Evolutionary conservation across 2,888 invertebrate genomes (phyloP).

Genomic region (Drosophila melanocephala): DNA sequence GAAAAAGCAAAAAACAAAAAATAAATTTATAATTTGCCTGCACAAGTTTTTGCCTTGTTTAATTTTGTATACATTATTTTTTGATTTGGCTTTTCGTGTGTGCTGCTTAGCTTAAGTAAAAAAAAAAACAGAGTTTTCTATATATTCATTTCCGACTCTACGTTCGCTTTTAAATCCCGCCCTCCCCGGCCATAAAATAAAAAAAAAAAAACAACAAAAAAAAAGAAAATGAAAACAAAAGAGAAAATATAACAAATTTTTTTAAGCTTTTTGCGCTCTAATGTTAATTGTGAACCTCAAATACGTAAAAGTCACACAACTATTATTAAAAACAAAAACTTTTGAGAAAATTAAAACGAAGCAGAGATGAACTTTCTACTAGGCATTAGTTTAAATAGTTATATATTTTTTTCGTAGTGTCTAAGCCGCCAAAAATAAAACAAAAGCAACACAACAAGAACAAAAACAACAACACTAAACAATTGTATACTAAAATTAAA

Average conservation of each 20-base stretch:
- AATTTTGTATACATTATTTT: conserved; percentile 7
- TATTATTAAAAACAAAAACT: conserved; percentile 19
- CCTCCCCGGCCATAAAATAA: conserved; percentile 5
- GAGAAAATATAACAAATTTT: conserved; percentile 3
- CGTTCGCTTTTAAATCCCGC: conserved; percentile 15
- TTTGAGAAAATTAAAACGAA: conserved; percentile 20
- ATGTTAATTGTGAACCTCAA: conserved; percentile 60
- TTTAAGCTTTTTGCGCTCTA: conserved; percentile 52
- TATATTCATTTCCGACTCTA: conserved; percentile 18
- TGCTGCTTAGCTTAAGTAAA: conserved; percentile 48
- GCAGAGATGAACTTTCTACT: conserved; percentile 46
- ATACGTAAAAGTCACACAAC: conserved; percentile 57
- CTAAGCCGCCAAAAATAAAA: conserved; percentile 52
- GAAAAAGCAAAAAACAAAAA: not conserved
- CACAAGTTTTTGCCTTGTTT: conserved; percentile 23
- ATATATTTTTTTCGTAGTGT: conserved; percentile 66
- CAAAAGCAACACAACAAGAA: conserved; percentile 24
- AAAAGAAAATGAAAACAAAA: not conserved
- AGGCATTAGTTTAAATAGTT: conserved; percentile 71
- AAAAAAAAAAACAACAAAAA: not conserved
- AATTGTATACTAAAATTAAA: conserved; percentile 70
- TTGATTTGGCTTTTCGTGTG: conserved; percentile 33
- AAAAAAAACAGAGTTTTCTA: conserved; percentile 8
- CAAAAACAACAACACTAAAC: conserved; percentile 41
- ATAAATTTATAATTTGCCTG: conserved; percentile 48